phyloP scores from a whole-genome alignment of 2,888 invertebrate genomes.

The Eristalinus aeneus region DNA sequence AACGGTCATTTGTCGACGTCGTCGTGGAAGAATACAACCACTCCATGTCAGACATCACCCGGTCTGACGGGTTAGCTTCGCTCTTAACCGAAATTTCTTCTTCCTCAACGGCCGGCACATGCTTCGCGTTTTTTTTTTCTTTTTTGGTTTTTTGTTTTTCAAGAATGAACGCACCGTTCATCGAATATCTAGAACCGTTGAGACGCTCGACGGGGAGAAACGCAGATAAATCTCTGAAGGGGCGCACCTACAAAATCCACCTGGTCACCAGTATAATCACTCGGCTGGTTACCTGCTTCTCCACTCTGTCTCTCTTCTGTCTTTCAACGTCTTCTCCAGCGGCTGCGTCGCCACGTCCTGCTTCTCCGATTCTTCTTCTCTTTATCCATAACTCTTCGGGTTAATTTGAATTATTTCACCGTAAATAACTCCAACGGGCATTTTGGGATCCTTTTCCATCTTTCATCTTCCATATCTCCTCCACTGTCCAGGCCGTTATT shows the following conservation, averaged over 20 bases:
- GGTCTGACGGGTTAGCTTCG: slow-evolving; percentile 62
- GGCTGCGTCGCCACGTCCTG: slow-evolving; percentile 11
- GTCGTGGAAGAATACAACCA: slow-evolving; percentile 57
- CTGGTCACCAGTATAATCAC: slow-evolving; percentile 64
- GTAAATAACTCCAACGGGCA: slow-evolving; percentile 77
- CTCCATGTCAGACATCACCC: slow-evolving; percentile 62
- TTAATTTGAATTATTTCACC: slow-evolving; percentile 79
- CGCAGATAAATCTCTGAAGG: slow-evolving; percentile 4
- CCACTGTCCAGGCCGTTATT: slow-evolving; percentile 46
- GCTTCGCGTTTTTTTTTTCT: slow-evolving; percentile 32
- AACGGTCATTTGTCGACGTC: slow-evolving; percentile 62
- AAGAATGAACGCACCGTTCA: slow-evolving; percentile 54
- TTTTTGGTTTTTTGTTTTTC: slow-evolving; percentile 12
- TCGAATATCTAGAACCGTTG: slow-evolving; percentile 1
- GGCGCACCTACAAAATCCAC: slow-evolving; percentile 68
- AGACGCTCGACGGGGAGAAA: neutral
- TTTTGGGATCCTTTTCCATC: slow-evolving; percentile 35
- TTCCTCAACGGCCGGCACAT: slow-evolving; percentile 36
- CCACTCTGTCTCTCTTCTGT: neutral
- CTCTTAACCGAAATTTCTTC: slow-evolving; percentile 48
- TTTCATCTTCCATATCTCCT: slow-evolving; percentile 5
- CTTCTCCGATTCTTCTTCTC: slow-evolving; percentile 21
- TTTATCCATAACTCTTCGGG: slow-evolving; percentile 69
- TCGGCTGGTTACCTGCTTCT: slow-evolving; percentile 47
- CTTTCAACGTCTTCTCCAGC: slow-evolving; percentile 30